phyloP scores from a whole-genome alignment of 2,113 vertebrate genomes.

The Gobiocypris rarus region DNA sequence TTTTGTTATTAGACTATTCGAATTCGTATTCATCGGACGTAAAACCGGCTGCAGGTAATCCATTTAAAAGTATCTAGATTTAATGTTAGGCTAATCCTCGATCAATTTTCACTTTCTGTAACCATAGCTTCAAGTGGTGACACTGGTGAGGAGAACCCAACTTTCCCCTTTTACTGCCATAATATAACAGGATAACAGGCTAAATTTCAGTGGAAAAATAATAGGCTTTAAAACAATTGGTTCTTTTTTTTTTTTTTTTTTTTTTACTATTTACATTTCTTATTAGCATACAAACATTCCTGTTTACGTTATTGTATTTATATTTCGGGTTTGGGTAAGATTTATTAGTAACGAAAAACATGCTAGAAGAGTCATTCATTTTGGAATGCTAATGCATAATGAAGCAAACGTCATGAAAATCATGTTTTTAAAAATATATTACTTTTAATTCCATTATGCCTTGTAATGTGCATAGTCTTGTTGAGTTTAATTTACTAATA shows the following conservation, averaged over 20 bases:
- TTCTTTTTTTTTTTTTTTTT: no score
- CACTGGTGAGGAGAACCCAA: background rate
- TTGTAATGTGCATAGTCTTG: background rate
- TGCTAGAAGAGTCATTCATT: no score
- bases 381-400: no score
- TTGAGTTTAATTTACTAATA: background rate
- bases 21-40: background rate
- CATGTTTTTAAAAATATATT: no score
- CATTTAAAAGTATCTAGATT: background rate
- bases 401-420: no score
- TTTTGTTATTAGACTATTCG: background rate
- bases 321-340: no score
- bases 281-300: no score
- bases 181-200: background rate
- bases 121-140: background rate
- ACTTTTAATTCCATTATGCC: background rate
- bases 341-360: no score
- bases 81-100: background rate
- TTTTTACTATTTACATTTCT: no score
- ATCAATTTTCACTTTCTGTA: background rate
- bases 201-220: no score
- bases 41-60: background rate
- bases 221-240: no score
- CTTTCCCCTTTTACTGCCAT: background rate
- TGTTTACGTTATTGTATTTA: no score